A percentile compares a stretch with the other conserved stretches of the same genome.
phyloP scores from a whole-genome alignment of 2,888 invertebrate species.

The Horisme vitalbata region DNA sequence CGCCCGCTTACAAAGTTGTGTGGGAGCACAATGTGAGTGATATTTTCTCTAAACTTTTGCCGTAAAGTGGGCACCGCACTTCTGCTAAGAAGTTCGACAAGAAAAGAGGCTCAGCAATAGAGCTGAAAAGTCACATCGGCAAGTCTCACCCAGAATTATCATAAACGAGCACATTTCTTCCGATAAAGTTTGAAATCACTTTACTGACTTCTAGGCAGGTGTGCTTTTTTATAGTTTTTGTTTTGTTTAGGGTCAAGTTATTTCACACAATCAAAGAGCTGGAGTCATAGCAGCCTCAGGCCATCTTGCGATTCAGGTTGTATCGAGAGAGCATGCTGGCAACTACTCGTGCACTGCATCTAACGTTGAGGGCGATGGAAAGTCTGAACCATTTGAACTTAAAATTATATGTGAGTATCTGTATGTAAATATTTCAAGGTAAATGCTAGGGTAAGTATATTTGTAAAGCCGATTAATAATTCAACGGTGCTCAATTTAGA shows the following conservation, averaged over 20 bases:
- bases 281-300: constrained; percentile 94
- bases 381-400: constrained; percentile 90
- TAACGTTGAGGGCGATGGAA: constrained; percentile 95
- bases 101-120: constrained; percentile 13
- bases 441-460: no score
- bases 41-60: constrained; percentile 19
- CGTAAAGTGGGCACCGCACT: constrained; percentile 16
- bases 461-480: neutral
- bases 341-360: constrained; percentile 95
- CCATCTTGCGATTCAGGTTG: constrained; percentile 90
- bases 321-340: constrained; percentile 91
- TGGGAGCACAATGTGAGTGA: constrained; percentile 80
- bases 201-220: neutral
- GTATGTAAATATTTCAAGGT: no score
- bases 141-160: constrained; percentile 5
- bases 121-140: constrained; percentile 15
- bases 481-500: constrained; percentile 1
- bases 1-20: constrained; percentile 80
- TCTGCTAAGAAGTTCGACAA: constrained; percentile 15
- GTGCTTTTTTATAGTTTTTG: neutral
- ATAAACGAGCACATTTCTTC: constrained; percentile 7
- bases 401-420: constrained; percentile 95
- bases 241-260: constrained; percentile 87
- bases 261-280: constrained; percentile 92
- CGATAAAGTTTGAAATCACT: constrained; percentile 1